Evolutionary conservation across 2,113 vertebrate genomes (phyloP), one percentile per base, ranked within the genome.

Genomic region (Thunnus thynnus): DNA sequence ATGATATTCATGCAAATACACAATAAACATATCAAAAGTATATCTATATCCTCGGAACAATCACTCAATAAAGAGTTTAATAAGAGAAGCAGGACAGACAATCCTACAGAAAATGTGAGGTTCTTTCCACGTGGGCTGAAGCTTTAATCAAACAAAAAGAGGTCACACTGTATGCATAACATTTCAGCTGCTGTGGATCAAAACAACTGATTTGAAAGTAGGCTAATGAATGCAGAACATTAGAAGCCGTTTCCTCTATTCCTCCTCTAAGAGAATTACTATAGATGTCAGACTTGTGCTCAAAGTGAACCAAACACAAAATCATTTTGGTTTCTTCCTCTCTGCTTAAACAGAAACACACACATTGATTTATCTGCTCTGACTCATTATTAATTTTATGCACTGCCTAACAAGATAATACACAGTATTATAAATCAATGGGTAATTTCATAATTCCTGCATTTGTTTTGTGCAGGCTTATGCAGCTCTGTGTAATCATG

Each of bases 161-260:
- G 83, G 85, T 80, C 87, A 84, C 72, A 5, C 73, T 81, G 64
- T 52, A 13, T 65, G 80, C 77, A 88, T 6, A 80, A 69, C 73
- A 77, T 71, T 65, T 61, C 66, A 72, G 79, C 73, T 80, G 30
- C 65, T 30, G 47, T 16, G 80, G 65, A 87, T 86, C 74, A 84
- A 84, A 88, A 88, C 75, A 78, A 75, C 46, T 72, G 58, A 78
- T 79, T 76, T 85, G 52, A 62, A 92, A 90, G 69, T 83, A 78
- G 80, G 90, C 66, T 86, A 88, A 88, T 85, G 85, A 83, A 89
- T 86, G 80, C 83, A 82, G 13, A 66, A 48, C 66, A 64, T 78
- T 60, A 72, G 65, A 64, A 76, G 44, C 65, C 1, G 64, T 56
- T 77, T 74, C 22, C 32, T 65, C 73, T 36, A 13, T 50, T 78